A percentile compares a stretch with the other conserved stretches of the same genome.
phyloP scores from a whole-genome alignment of 2,797 vertebrate species.

The Enteromius radiatus region DNA sequence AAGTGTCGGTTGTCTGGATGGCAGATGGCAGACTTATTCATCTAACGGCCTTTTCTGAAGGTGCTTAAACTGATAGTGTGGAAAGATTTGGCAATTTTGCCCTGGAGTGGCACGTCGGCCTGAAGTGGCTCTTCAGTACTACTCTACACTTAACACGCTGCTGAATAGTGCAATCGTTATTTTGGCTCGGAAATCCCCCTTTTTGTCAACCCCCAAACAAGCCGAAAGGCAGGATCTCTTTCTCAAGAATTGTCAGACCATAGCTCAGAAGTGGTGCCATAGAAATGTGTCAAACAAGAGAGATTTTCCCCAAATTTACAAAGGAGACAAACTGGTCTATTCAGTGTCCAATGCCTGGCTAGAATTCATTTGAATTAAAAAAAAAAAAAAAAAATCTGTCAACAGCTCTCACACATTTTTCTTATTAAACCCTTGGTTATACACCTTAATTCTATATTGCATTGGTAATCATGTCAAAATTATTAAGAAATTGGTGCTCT shows the following conservation, averaged over 20 bases:
- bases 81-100: constrained; percentile 65
- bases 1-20: constrained; percentile 48
- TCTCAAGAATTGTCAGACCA: constrained; percentile 60
- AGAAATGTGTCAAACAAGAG: constrained; percentile 20
- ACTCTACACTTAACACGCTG: constrained; percentile 65
- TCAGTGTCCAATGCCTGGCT: constrained; percentile 10
- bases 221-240: constrained; percentile 56
- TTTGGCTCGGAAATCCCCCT: constrained; percentile 60
- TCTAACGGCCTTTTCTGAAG: constrained; percentile 56
- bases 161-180: constrained; percentile 55
- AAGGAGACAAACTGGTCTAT: neutral
- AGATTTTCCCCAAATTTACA: constrained; percentile 37
- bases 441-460: neutral
- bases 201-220: constrained; percentile 47
- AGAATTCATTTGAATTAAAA: neutral
- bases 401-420: neutral
- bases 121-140: constrained; percentile 70
- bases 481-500: neutral
- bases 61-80: constrained; percentile 66
- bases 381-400: neutral
- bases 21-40: constrained; percentile 60
- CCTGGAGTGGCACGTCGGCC: constrained; percentile 66
- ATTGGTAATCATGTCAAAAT: neutral
- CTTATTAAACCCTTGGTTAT: neutral
- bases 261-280: neutral